Conservation (phyloP, 2,797 vertebrate genomes). For the Echiichthys vipera region DNA sequence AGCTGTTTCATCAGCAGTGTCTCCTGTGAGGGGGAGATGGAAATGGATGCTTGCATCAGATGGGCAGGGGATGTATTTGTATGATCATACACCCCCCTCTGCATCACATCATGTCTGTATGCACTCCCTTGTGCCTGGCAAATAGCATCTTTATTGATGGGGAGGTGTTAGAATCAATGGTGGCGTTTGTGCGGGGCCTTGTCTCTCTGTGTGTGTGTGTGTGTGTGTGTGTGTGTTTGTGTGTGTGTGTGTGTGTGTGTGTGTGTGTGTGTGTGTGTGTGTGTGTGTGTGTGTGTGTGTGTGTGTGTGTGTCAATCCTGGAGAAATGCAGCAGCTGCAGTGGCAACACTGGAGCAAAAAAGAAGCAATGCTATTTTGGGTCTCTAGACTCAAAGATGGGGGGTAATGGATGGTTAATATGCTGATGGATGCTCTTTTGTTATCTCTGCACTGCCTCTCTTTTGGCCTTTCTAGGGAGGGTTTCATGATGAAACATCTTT, state of each 20-base stretch:
- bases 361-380: conserved; percentile 78
- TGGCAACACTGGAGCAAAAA: conserved; percentile 74
- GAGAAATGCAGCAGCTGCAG: conserved; percentile 84
- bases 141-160: conserved; percentile 79
- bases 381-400: conserved; percentile 55
- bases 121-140: conserved; percentile 67
- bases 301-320: conserved; percentile 56
- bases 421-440: conserved; percentile 80
- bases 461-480: conserved; percentile 41
- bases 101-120: conserved; percentile 69
- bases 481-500: conserved; percentile 40
- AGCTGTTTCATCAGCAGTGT: conserved; percentile 74
- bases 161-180: conserved; percentile 76
- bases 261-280: conserved; percentile 49
- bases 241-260: conserved; percentile 30
- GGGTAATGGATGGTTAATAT: conserved; percentile 61
- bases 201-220: conserved; percentile 35
- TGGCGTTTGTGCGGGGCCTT: conserved; percentile 68
- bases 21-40: conserved; percentile 42
- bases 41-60: conserved; percentile 69
- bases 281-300: conserved; percentile 43
- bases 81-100: conserved; percentile 49
- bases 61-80: conserved; percentile 53
- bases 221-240: conserved; percentile 51
- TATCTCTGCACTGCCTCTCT: conserved; percentile 62